Percentiles rank a stretch among this genome's conserved stretches.
These are phyloP conservation scores for Bursaphelenchus mucronatus DNA, from an alignment of 1,140 invertebrate species.

Conservation along the genomic window DNA sequence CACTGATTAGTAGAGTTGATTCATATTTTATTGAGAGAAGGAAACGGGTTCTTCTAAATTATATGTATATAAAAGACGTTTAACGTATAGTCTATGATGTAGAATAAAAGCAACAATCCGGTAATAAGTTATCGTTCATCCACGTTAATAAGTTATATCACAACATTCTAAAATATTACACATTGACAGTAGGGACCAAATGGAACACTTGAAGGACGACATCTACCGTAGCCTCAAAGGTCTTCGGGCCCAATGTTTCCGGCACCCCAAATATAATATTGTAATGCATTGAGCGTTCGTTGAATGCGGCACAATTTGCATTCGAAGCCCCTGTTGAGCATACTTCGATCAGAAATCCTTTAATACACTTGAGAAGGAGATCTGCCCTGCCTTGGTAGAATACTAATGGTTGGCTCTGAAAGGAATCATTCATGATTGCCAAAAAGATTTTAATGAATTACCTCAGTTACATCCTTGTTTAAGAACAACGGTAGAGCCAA, in stretches of 20 bases:
- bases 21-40: no score
- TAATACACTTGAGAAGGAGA: constrained; percentile 93
- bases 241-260: constrained; percentile 22
- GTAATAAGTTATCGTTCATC: no score
- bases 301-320: background rate
- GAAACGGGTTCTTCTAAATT: no score
- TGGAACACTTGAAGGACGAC: constrained; percentile 43
- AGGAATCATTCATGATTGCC: constrained; percentile 26
- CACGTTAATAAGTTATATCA: no score
- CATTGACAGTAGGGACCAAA: constrained; percentile 34
- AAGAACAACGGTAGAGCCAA: constrained; percentile 86
- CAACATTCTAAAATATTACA: no score
- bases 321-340: constrained; percentile 33
- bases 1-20: no score
- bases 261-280: constrained; percentile 50
- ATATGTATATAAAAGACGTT: no score
- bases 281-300: constrained; percentile 29
- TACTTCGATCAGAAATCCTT: constrained; percentile 94
- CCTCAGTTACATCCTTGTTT: constrained; percentile 86
- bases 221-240: constrained; percentile 43
- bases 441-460: constrained; percentile 61
- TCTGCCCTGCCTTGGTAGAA: constrained; percentile 94
- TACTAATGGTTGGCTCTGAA: constrained; percentile 84
- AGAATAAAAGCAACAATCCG: no score
- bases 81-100: no score